Conservation (phyloP, 2,113 vertebrate genomes). For the Leuciscus idus region DNA sequence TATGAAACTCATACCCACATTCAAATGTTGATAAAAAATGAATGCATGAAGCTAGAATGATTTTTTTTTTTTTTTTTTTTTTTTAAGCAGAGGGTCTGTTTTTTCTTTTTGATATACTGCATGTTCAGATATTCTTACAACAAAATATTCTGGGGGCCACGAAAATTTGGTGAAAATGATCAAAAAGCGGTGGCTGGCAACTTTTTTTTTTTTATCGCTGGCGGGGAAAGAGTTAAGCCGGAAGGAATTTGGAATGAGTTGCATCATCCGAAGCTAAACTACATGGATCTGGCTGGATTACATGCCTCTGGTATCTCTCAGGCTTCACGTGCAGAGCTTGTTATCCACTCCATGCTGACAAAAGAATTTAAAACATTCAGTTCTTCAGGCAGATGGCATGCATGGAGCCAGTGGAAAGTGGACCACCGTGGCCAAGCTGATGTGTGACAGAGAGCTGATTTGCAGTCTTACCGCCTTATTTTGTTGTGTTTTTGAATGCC, state of each 20-base stretch:
- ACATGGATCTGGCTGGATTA: neutral
- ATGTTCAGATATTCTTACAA: too few relatives aligned
- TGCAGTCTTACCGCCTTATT: slow-evolving; percentile 29
- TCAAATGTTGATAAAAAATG: too few relatives aligned
- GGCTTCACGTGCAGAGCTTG: neutral
- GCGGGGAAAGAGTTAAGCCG: neutral
- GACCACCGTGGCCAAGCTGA: too few relatives aligned
- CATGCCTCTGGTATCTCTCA: slow-evolving; percentile 27
- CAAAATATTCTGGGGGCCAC: too few relatives aligned
- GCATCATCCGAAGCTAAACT: neutral
- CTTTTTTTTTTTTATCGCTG: too few relatives aligned
- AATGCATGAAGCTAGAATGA: too few relatives aligned
- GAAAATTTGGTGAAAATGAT: too few relatives aligned
- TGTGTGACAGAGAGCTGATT: slow-evolving; percentile 49
- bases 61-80: too few relatives aligned
- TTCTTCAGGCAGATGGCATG: slow-evolving; percentile 7
- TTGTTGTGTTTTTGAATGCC: neutral
- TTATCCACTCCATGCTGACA: slow-evolving; percentile 37
- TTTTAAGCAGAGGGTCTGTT: too few relatives aligned
- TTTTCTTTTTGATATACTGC: too few relatives aligned
- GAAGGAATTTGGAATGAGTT: neutral
- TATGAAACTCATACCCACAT: too few relatives aligned
- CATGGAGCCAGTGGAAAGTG: slow-evolving; percentile 8
- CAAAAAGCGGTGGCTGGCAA: too few relatives aligned
- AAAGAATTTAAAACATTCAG: slow-evolving; percentile 44